Conservation (phyloP, 2,888 invertebrate genomes). For the Caradrina clavipalpis region DNA sequence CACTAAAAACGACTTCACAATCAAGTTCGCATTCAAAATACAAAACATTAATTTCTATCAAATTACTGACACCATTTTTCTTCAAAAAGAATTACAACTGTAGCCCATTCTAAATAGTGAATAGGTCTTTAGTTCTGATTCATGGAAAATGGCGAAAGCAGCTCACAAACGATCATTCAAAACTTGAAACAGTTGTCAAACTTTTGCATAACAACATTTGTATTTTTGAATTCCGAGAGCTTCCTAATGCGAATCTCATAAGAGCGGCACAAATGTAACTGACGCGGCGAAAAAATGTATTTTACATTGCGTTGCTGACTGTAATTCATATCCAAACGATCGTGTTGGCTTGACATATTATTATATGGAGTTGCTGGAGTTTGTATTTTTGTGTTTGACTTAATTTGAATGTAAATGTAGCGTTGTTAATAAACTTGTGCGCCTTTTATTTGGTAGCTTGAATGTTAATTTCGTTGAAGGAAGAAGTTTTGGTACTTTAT, state of each 20-base stretch:
- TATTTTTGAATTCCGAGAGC: slow-evolving; percentile 53
- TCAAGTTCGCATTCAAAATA: neutral
- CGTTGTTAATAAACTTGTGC: neutral
- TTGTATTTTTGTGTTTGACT: slow-evolving; percentile 35
- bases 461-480: neutral
- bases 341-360: slow-evolving; percentile 45
- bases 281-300: slow-evolving; percentile 62
- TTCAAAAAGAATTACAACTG: slow-evolving; percentile 5
- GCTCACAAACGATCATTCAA: slow-evolving; percentile 48
- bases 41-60: slow-evolving; percentile 28
- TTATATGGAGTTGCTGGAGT: slow-evolving; percentile 20
- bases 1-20: neutral
- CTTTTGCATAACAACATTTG: slow-evolving; percentile 49
- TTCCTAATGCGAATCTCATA: slow-evolving; percentile 64
- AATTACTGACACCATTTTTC: slow-evolving; percentile 27
- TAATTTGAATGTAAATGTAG: slow-evolving; percentile 34
- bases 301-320: slow-evolving; percentile 52
- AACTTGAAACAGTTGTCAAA: slow-evolving; percentile 46
- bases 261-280: slow-evolving; percentile 59
- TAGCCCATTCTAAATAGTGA: slow-evolving; percentile 15
- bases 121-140: no score
- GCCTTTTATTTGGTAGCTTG: neutral
- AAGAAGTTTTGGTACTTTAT: no score
- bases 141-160: slow-evolving; percentile 13
- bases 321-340: slow-evolving; percentile 50